These are phyloP conservation scores for Struthidea cinerea DNA, from an alignment of 2,113 vertebrate genomes.

Conservation along the genomic window DNA sequence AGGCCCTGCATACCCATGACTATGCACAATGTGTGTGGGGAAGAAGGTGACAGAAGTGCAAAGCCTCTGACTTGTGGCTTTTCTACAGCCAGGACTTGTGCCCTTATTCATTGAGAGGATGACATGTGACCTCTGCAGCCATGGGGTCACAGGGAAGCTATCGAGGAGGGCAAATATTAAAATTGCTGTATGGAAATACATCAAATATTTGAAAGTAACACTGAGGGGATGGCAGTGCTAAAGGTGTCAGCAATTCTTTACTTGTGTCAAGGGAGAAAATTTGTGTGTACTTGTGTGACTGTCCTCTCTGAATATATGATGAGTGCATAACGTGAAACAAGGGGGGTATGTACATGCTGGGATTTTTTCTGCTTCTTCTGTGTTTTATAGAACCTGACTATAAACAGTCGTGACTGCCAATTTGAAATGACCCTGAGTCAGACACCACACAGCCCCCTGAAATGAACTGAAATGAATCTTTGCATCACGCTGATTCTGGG, in stretches of 20 bases:
- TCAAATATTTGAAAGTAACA: not conserved
- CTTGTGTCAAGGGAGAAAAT: not conserved
- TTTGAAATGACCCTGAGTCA: not conserved
- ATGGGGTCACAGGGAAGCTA: not conserved
- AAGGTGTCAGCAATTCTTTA: not conserved
- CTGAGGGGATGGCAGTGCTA: not conserved
- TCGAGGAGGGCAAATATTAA: not conserved
- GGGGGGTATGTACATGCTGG: not conserved
- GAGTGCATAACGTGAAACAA: not conserved
- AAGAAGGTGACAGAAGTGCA: not conserved
- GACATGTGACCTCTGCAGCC: not conserved
- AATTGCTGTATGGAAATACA: not conserved
- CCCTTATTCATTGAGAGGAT: not conserved
- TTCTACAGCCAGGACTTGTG: not conserved
- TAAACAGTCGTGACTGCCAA: not conserved
- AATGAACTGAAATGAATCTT: not conserved
- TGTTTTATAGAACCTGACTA: not conserved
- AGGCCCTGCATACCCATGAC: not conserved
- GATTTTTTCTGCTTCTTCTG: not conserved
- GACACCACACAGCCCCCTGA: not conserved
- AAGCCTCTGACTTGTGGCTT: not conserved
- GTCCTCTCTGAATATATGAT: not conserved
- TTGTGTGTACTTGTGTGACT: not conserved
- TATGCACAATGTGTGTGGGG: not conserved
- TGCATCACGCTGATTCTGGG: not conserved